Conservation (phyloP, 2,797 vertebrate species). For the Oreonectes daqikongensis region DNA sequence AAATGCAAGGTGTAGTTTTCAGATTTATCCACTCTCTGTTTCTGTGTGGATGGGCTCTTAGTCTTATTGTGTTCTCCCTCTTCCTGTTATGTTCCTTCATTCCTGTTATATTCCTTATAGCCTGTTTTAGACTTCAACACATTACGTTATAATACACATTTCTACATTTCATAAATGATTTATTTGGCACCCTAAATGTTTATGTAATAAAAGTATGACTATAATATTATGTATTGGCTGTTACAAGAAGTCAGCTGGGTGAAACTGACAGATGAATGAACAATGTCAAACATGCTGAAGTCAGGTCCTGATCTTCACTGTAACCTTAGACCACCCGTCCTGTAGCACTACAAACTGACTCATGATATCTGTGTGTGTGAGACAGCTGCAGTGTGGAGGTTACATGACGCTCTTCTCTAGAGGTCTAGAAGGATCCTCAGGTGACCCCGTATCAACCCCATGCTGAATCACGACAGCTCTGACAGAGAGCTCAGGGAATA, state of each 20-base stretch:
- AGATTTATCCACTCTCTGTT: too few relatives aligned
- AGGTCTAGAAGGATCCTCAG: conserved; percentile 45
- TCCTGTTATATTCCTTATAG: too few relatives aligned
- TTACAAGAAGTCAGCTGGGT: not conserved
- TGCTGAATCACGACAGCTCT: conserved; percentile 38
- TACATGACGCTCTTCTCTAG: conserved; percentile 36
- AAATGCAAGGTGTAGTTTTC: too few relatives aligned
- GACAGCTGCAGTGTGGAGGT: conserved; percentile 57
- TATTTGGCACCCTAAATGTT: too few relatives aligned
- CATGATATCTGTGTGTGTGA: not conserved
- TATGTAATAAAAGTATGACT: too few relatives aligned
- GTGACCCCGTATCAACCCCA: conserved; percentile 33
- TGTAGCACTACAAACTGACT: conserved; percentile 19
- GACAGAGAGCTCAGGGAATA: conserved; percentile 42
- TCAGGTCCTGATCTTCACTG: conserved; percentile 20
- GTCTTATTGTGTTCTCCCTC: too few relatives aligned
- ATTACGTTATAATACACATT: too few relatives aligned
- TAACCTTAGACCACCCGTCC: conserved; percentile 44
- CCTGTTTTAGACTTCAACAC: too few relatives aligned
- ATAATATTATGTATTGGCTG: too few relatives aligned
- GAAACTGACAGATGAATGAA: not conserved
- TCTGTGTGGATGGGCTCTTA: too few relatives aligned
- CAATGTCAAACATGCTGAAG: conserved; percentile 3
- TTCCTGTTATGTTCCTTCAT: too few relatives aligned
- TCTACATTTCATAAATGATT: too few relatives aligned